Evolutionary conservation across 1,140 invertebrate species (phyloP).

Genomic region (Nephila pilipes): DNA sequence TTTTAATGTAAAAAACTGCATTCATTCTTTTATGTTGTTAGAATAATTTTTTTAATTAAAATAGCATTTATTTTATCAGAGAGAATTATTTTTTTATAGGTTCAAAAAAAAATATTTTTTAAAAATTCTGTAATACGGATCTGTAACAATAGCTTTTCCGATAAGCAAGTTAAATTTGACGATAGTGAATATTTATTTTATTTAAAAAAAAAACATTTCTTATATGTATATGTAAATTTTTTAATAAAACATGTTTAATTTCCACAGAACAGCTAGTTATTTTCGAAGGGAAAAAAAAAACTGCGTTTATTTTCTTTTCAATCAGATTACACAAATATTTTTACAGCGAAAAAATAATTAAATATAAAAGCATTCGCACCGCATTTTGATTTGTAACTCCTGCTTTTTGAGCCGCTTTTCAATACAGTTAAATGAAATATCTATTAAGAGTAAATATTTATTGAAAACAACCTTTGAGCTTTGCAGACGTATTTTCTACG

Average conservation of each 20-base stretch:
- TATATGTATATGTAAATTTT: background rate
- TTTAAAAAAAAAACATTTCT: background rate
- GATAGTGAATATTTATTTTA: background rate
- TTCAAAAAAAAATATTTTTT: no score
- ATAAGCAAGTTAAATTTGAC: background rate
- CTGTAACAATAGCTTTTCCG: no score
- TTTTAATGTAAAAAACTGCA: no score
- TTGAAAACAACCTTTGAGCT: constrained; percentile 24
- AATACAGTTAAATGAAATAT: background rate
- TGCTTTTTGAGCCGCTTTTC: background rate
- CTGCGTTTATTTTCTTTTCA: background rate
- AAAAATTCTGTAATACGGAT: no score
- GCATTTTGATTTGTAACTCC: background rate
- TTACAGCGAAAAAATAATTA: background rate
- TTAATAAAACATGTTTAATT: background rate
- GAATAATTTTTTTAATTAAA: no score
- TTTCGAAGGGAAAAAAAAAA: background rate
- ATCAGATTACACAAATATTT: background rate
- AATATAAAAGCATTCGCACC: background rate
- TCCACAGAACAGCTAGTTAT: background rate
- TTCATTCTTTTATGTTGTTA: no score
- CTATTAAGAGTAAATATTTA: constrained; percentile 51
- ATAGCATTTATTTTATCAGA: no score
- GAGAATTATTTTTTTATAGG: no score
- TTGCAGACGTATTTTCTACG: background rate